A percentile compares a stretch with the other conserved stretches of the same genome.
Conservation (phyloP, 2,888 invertebrate genomes). For the Apamea epomidion region DNA sequence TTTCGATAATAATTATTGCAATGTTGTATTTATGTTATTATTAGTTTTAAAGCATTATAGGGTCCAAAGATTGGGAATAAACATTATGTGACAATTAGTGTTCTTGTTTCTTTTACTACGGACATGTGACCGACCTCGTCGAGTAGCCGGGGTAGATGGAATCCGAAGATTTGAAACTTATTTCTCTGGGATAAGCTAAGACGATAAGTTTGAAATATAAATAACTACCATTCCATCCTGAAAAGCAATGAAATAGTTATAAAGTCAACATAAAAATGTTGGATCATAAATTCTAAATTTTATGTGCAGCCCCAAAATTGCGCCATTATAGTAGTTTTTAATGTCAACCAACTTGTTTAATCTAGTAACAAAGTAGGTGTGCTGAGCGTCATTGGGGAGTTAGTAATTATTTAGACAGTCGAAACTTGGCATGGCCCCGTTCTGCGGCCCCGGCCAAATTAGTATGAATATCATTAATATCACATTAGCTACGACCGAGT, state of each 20-base stretch:
- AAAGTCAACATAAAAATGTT: constrained; percentile 36
- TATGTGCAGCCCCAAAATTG: constrained; percentile 47
- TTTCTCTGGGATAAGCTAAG: not conserved
- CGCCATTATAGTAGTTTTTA: constrained; percentile 60
- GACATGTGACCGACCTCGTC: constrained; percentile 23
- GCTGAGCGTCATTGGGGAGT: constrained; percentile 69
- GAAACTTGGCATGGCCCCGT: constrained; percentile 81
- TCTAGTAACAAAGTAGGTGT: constrained; percentile 62
- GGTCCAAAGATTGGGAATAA: constrained; percentile 94
- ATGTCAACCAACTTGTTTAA: constrained; percentile 68
- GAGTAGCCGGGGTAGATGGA: not conserved
- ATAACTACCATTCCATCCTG: constrained; percentile 19
- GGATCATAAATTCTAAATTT: constrained; percentile 49
- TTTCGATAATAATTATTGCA: constrained; percentile 82
- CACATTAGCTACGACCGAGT: constrained; percentile 78
- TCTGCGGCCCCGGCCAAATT: constrained; percentile 79
- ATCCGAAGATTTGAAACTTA: not conserved
- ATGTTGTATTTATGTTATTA: constrained; percentile 90
- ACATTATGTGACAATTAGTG: constrained; percentile 91
- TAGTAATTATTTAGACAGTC: constrained; percentile 85
- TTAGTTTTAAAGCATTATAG: constrained; percentile 93
- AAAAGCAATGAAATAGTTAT: constrained; percentile 30
- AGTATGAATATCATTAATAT: constrained; percentile 84
- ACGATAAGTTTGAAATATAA: constrained; percentile 36
- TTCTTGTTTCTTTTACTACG: constrained; percentile 80